These are phyloP conservation scores for Strigamia maritima DNA, from an alignment of 2,888 invertebrate genomes.

Conservation along the genomic window DNA sequence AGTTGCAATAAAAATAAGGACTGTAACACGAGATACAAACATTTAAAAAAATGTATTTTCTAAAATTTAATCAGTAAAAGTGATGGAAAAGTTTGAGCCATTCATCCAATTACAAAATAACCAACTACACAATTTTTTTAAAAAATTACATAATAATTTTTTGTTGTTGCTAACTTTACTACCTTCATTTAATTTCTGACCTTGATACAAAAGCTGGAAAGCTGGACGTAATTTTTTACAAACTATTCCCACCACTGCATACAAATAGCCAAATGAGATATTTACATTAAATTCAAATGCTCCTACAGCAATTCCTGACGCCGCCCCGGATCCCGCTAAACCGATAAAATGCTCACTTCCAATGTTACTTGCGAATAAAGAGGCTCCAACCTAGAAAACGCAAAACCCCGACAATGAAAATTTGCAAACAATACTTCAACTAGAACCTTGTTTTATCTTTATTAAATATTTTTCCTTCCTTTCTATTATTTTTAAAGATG, in stretches of 20 bases:
- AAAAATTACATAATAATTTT: no score
- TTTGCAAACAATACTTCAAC: neutral
- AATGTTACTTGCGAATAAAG: constrained; percentile 57
- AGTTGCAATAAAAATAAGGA: constrained; percentile 52
- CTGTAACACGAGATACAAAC: constrained; percentile 44
- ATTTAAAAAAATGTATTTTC: neutral
- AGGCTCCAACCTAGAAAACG: constrained; percentile 54
- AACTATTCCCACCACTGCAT: neutral
- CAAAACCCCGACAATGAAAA: neutral
- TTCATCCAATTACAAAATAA: no score
- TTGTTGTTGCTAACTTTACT: no score
- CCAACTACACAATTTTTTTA: no score
- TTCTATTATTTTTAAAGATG: neutral
- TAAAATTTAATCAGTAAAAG: neutral
- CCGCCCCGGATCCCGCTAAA: constrained; percentile 56
- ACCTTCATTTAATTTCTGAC: no score
- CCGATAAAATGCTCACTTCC: constrained; percentile 58
- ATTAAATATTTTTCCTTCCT: constrained; percentile 14
- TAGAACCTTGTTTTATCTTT: constrained; percentile 31
- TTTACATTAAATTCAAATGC: constrained; percentile 56
- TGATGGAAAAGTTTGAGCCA: no score
- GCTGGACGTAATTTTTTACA: no score
- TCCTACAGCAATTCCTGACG: constrained; percentile 55
- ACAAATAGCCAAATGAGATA: no score
- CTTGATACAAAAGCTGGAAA: no score